Evolutionary conservation across 2,113 vertebrate species (phyloP).

Genomic region (Gnathonemus longibarbis): DNA sequence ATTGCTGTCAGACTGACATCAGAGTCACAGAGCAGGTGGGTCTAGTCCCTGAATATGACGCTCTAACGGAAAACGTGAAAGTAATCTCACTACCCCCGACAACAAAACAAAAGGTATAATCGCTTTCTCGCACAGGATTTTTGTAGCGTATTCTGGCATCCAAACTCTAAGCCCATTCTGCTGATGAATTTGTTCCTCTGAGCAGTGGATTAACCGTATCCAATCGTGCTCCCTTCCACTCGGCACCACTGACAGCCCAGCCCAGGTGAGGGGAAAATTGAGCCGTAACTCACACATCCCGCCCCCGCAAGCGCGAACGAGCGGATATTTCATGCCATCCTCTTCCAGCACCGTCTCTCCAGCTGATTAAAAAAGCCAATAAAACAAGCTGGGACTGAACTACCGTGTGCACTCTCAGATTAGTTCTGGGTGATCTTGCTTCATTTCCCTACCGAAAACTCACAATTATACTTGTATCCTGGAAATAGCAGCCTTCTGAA

Average conservation of each 20-base stretch:
- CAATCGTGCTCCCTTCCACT: constrained; percentile 18
- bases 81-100: not conserved
- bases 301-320: constrained; percentile 10
- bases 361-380: constrained; percentile 32
- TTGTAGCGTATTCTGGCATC: constrained; percentile 28
- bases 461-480: constrained; percentile 5
- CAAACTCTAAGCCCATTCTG: constrained; percentile 16
- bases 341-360: constrained; percentile 18
- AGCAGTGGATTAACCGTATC: constrained; percentile 26
- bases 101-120: not conserved
- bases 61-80: not conserved
- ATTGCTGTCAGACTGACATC: not conserved
- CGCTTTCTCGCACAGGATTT: not conserved
- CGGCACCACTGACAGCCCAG: constrained; percentile 27
- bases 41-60: not conserved
- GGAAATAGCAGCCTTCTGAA: not conserved
- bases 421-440: constrained; percentile 9
- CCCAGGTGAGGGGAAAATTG: constrained; percentile 34
- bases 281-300: constrained; percentile 36
- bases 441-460: constrained; percentile 8
- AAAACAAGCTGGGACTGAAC: constrained; percentile 13
- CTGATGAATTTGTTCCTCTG: constrained; percentile 31
- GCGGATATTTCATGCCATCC: constrained; percentile 31
- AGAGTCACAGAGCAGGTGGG: not conserved
- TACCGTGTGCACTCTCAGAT: constrained; percentile 7